A percentile compares a stretch with the other conserved stretches of the same genome.
phyloP scores from a whole-genome alignment of 2,113 vertebrate genomes.

The Aegithalos caudatus region DNA sequence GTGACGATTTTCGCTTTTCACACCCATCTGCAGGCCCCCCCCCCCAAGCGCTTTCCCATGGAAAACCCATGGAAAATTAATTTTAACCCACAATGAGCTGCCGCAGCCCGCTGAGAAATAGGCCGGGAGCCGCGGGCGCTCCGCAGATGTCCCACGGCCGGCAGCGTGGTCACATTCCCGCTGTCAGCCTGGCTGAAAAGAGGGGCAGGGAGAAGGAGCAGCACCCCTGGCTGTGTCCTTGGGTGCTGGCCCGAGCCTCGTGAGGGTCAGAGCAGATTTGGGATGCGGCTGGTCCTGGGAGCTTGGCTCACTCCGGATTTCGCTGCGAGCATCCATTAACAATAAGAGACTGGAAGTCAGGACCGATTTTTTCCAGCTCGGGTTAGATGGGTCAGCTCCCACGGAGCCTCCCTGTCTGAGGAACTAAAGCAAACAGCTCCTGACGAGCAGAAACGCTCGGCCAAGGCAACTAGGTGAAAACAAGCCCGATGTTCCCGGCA shows the following conservation, averaged over 20 bases:
- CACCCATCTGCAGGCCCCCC: rapidly evolving
- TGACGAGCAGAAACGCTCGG: neutral
- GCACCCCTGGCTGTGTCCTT: neutral
- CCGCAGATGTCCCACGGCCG: neutral
- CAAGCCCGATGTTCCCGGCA: rapidly evolving
- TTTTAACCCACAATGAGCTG: neutral
- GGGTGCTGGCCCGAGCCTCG: neutral
- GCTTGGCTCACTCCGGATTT: neutral
- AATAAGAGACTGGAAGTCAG: constrained; percentile 56
- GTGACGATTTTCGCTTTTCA: neutral
- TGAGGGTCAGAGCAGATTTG: neutral
- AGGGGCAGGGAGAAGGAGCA: neutral
- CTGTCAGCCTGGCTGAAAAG: neutral
- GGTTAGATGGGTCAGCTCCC: constrained; percentile 43
- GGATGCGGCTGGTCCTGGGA: neutral
- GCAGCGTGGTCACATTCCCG: rapidly evolving
- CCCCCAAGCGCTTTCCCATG: neutral
- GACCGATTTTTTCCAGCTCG: constrained; percentile 57
- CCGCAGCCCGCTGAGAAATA: neutral
- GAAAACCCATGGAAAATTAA: neutral
- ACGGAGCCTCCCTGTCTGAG: neutral
- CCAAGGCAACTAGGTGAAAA: neutral
- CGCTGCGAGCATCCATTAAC: neutral
- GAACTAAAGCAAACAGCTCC: neutral
- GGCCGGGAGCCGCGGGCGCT: neutral